A percentile compares a stretch with the other conserved stretches of the same genome.
These are phyloP conservation scores for Speoplatyrhinus poulsoni DNA, from an alignment of 2,113 vertebrate genomes.

Conservation along the genomic window DNA sequence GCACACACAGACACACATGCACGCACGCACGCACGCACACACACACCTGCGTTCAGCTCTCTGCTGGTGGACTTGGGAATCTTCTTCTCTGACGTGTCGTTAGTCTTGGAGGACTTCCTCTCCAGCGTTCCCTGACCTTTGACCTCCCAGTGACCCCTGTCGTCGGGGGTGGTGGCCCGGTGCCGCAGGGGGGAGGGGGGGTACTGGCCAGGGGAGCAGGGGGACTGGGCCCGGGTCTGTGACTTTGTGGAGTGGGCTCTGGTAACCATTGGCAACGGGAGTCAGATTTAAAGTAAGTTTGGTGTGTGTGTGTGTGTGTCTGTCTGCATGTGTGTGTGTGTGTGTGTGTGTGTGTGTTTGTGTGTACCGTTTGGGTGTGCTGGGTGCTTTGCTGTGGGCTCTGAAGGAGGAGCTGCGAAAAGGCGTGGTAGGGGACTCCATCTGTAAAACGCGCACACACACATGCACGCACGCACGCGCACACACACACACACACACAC, in stretches of 20 bases:
- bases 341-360: constrained; percentile 1
- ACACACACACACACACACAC: constrained; percentile 21
- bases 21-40: neutral
- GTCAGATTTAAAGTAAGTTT: constrained; percentile 4
- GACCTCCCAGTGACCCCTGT: constrained; percentile 56
- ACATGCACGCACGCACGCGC: constrained; percentile 8
- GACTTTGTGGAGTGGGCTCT: constrained; percentile 80
- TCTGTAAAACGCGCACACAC: constrained; percentile 66
- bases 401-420: constrained; percentile 83
- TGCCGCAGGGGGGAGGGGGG: constrained; percentile 84
- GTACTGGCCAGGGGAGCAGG: constrained; percentile 80
- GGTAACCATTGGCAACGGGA: neutral
- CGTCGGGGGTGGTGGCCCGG: constrained; percentile 77
- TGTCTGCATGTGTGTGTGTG: constrained; percentile 8
- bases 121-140: constrained; percentile 66
- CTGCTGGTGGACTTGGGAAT: constrained; percentile 78
- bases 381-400: constrained; percentile 78
- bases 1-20: neutral
- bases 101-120: constrained; percentile 73
- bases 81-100: constrained; percentile 69
- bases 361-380: constrained; percentile 73
- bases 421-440: constrained; percentile 79
- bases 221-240: constrained; percentile 86
- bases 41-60: constrained; percentile 74
- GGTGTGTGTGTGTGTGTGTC: constrained; percentile 6